A percentile compares a stretch with the other conserved stretches of the same genome.
Evolutionary conservation across 2,113 vertebrate species (phyloP).

Genomic region (Labeo catla): DNA sequence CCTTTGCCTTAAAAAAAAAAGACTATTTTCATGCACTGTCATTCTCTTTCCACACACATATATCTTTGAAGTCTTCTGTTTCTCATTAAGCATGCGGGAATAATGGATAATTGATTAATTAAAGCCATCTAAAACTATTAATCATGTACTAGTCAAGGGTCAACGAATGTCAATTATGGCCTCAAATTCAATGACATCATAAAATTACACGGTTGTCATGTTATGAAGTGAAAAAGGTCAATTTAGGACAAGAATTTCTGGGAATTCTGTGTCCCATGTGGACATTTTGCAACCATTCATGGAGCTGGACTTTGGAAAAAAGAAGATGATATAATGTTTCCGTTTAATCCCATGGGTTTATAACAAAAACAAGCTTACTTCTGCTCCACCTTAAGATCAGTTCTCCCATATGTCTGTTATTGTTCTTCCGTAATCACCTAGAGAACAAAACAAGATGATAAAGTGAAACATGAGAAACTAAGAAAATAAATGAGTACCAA

Average conservation of each 20-base stretch:
- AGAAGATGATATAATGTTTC: neutral
- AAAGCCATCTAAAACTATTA: neutral
- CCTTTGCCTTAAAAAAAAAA: neutral
- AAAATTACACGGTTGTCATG: neutral
- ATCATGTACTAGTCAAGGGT: neutral
- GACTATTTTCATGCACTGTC: neutral
- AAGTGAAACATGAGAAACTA: neutral
- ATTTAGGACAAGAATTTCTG: slow-evolving; percentile 19
- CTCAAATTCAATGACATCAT: neutral
- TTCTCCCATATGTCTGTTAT: neutral
- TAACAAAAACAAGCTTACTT: slow-evolving; percentile 14
- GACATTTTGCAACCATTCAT: slow-evolving; percentile 3
- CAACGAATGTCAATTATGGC: neutral
- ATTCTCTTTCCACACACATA: neutral
- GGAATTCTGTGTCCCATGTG: neutral
- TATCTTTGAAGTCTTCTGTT: neutral
- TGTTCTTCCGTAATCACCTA: neutral
- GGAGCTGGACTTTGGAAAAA: neutral
- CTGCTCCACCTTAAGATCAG: slow-evolving; percentile 1
- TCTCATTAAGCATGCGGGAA: slow-evolving; percentile 7
- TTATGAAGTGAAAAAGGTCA: neutral
- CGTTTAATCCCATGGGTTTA: neutral
- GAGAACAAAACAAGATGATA: neutral
- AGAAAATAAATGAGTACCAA: neutral
- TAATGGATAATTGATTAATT: neutral